Evolutionary conservation across 1,140 invertebrate species (phyloP).

Genomic region (Ostrea denselamellosa): DNA sequence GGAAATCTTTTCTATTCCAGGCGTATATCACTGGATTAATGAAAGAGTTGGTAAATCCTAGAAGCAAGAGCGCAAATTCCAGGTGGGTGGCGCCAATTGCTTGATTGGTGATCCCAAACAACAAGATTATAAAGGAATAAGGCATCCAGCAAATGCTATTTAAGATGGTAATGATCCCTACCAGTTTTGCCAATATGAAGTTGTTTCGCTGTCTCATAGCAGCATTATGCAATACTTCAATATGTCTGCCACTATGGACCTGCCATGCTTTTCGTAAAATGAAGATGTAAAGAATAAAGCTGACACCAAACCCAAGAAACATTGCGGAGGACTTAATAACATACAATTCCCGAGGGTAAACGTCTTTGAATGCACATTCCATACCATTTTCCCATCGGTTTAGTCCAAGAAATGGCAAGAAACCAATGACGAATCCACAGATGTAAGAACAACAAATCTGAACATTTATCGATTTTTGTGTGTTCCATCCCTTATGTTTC

Average conservation of each 20-base stretch:
- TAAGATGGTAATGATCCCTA: not conserved
- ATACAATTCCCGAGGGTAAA: not conserved
- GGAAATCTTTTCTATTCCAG: not conserved
- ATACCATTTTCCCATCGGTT: slow-evolving; percentile 19
- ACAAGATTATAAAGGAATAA: not conserved
- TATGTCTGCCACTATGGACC: not conserved
- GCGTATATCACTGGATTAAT: slow-evolving; percentile 3
- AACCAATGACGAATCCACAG: not conserved
- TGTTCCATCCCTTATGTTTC: not conserved
- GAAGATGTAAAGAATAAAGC: not conserved
- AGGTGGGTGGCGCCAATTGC: not conserved
- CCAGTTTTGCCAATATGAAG: not conserved
- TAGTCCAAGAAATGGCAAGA: slow-evolving; percentile 1
- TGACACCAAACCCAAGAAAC: slow-evolving; percentile 22
- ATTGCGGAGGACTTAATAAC: not conserved
- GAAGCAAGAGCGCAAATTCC: slow-evolving; percentile 10
- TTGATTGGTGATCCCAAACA: slow-evolving; percentile 15
- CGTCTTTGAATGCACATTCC: not conserved
- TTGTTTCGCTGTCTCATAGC: not conserved
- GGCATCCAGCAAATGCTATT: slow-evolving; percentile 17
- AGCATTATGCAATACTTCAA: not conserved
- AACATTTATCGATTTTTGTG: not conserved
- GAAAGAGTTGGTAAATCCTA: not conserved
- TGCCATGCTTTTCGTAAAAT: slow-evolving; percentile 26
- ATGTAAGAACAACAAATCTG: slow-evolving; percentile 1